Evolutionary conservation across 2,888 invertebrate species (phyloP).

Genomic region (Diabrotica balteata): DNA sequence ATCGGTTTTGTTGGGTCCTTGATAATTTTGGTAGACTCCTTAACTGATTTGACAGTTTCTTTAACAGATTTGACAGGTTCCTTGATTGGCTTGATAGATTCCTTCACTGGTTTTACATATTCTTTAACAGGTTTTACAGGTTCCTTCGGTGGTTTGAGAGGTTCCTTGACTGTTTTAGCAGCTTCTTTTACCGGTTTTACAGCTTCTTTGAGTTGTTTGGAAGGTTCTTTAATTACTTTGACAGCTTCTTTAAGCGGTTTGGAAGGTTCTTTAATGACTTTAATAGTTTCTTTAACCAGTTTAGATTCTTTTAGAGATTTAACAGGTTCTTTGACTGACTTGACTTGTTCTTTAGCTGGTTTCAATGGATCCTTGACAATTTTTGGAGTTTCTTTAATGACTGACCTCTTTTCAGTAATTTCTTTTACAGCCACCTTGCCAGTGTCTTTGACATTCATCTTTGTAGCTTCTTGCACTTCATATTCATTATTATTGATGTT

Average conservation of each 20-base stretch:
- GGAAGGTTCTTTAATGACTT: not conserved
- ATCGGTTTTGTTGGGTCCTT: no score
- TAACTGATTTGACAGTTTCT: no score
- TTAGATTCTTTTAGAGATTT: not conserved
- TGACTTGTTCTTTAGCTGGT: not conserved
- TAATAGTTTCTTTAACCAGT: conserved; percentile 1
- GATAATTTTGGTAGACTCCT: no score
- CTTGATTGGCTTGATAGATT: no score
- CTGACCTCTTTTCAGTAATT: not conserved
- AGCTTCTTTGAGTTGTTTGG: no score
- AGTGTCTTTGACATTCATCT: conserved; percentile 2
- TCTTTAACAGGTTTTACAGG: no score
- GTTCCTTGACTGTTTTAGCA: not conserved
- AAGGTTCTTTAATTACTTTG: not conserved
- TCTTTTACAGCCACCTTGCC: not conserved
- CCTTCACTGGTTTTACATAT: no score
- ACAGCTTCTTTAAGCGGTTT: not conserved
- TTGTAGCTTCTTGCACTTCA: conserved; percentile 30
- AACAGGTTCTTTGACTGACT: not conserved
- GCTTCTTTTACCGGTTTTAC: not conserved
- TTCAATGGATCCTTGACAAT: not conserved
- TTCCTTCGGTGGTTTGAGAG: no score
- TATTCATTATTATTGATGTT: conserved; percentile 54
- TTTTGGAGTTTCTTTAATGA: conserved; percentile 1
- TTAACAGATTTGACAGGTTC: no score